Percentiles rank a stretch among this genome's conserved stretches.
These are phyloP conservation scores for Caradrina clavipalpis DNA, from an alignment of 2,888 invertebrate genomes.

Conservation along the genomic window DNA sequence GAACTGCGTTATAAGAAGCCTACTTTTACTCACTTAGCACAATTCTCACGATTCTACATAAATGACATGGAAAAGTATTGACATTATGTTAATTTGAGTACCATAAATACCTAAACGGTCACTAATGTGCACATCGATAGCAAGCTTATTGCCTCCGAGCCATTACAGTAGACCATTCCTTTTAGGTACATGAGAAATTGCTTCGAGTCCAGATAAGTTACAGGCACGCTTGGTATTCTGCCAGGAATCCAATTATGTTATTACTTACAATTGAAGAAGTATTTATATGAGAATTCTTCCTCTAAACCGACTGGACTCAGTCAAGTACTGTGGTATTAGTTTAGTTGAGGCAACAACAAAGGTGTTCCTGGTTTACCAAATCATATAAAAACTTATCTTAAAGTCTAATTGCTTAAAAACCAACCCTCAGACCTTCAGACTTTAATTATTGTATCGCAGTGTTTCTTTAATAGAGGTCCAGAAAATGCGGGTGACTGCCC, in stretches of 20 bases:
- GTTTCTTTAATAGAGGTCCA: neutral
- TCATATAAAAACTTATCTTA: neutral
- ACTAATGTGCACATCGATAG: conserved; percentile 21
- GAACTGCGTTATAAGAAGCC: neutral
- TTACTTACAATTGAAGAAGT: conserved; percentile 4
- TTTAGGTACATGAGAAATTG: conserved; percentile 27
- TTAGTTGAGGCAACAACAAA: neutral
- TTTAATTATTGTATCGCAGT: too few relatives aligned
- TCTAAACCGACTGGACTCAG: neutral
- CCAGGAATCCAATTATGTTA: conserved; percentile 38
- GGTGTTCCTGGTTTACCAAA: neutral
- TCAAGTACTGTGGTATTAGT: neutral
- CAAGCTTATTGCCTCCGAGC: conserved; percentile 20
- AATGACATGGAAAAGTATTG: neutral
- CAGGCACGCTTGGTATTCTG: conserved; percentile 29
- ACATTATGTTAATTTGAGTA: conserved; percentile 1
- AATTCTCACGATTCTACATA: neutral
- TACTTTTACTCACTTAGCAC: neutral
- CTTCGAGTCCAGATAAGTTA: conserved; percentile 31
- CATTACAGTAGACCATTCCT: conserved; percentile 22
- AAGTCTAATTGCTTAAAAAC: neutral
- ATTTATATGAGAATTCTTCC: neutral
- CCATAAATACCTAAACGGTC: conserved; percentile 11
- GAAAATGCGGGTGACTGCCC: neutral
- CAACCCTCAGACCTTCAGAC: neutral